phyloP scores from a whole-genome alignment of 2,113 vertebrate genomes.

The Cervus canadensis region DNA sequence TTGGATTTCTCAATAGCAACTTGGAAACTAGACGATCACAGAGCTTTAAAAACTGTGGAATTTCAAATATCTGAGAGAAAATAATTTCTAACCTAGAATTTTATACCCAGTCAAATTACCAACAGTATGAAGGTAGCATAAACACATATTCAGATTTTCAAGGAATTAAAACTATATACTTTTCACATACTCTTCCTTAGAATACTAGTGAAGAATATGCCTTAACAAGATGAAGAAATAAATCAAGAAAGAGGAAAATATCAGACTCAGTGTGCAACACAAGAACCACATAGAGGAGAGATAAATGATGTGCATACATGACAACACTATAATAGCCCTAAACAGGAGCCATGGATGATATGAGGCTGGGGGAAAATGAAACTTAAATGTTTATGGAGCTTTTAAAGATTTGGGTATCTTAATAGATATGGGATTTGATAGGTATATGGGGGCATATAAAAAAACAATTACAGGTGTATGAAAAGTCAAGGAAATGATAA shows the following conservation, averaged over 20 bases:
- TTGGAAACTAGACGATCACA: neutral
- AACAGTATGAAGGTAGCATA: neutral
- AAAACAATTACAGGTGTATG: neutral
- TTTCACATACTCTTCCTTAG: neutral
- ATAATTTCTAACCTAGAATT: neutral
- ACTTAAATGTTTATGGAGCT: neutral
- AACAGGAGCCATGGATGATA: neutral
- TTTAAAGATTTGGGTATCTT: neutral
- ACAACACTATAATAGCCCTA: neutral
- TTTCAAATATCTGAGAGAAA: neutral
- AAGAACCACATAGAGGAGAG: neutral
- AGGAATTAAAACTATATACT: neutral
- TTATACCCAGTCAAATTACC: slow-evolving; percentile 11
- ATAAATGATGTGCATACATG: neutral
- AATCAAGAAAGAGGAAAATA: neutral
- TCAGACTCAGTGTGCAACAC: neutral
- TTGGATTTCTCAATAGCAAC: neutral
- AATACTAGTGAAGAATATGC: neutral
- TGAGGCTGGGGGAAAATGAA: neutral
- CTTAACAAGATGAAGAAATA: neutral
- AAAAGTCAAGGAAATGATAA: neutral
- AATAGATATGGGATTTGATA: neutral
- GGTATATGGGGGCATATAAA: neutral
- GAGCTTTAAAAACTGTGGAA: neutral
- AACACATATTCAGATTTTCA: neutral